Evolutionary conservation across 1,140 invertebrate genomes (phyloP), one percentile per base, ranked within the genome.

Genomic region (Drosophila murphyi): DNA sequence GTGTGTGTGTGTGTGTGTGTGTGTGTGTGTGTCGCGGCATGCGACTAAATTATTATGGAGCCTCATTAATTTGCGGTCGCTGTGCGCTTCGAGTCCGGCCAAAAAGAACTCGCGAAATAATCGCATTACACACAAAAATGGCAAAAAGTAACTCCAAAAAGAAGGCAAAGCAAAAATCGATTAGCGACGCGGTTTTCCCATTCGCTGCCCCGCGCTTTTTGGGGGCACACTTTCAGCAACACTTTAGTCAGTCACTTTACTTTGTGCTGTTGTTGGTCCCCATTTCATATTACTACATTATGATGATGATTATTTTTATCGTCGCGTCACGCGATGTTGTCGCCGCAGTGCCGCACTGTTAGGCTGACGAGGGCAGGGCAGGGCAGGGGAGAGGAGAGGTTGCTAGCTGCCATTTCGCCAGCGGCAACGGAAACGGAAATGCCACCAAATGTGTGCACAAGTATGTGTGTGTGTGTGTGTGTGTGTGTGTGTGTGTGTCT

Each of bases 251-350:
- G 55, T 34, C 20, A 63, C 39, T 59, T 41, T 56, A 12, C 48
- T 52, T 45, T 48, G 37, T 12, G 20, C 32, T 34, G n/a, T 37
- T 50, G 45, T 6, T 56, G 3, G n/a, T n/a, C n/a, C 65, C 72
- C 63, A 54, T 73, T 80, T 74, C 69, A 71, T 73, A 74, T 74
- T 60, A 88, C 80, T 56, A 88, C 80, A 83, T 88, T 87, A 83
- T 88, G 85, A 82, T 75, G 72, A 75, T 87, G 82, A 88, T 87
- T 87, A 87, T 87, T 87, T 87, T 88, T 88, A 88, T 88, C 83
- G 83, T 74, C 85, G 72, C 80, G 85, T 89, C 83, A 88, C 85
- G 85, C 83, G 85, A 85, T 85, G 83, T 85, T 80, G 82, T 86
- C 82, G 82, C 81, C 82, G 73, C 71, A 73, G 48, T 81, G 78